Conservation (phyloP, 1,140 invertebrate species). For the Cepaea nemoralis region DNA sequence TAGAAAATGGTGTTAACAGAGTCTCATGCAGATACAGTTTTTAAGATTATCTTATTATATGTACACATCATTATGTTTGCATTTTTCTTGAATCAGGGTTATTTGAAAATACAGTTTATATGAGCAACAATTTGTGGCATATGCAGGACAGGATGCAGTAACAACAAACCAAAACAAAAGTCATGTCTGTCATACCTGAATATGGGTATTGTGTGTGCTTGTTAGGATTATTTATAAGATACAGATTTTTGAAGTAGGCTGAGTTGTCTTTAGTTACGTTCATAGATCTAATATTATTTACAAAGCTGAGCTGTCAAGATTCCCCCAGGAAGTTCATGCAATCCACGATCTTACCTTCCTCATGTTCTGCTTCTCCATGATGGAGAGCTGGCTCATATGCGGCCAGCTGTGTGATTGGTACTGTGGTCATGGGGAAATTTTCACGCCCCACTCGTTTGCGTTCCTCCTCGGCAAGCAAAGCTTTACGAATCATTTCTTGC, state of each 20-base stretch:
- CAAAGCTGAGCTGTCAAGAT: not conserved
- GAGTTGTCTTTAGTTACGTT: too few species aligned
- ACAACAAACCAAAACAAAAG: not conserved
- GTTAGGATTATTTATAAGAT: not conserved
- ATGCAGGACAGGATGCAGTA: not conserved
- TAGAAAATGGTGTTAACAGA: not conserved
- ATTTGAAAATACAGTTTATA: not conserved
- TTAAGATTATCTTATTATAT: not conserved
- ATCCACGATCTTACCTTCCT: slow-evolving; percentile 66
- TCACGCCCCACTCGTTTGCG: slow-evolving; percentile 93
- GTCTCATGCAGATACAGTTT: not conserved
- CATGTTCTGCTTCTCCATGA: slow-evolving; percentile 73
- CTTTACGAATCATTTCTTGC: slow-evolving; percentile 95
- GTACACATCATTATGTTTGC: not conserved
- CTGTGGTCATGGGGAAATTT: slow-evolving; percentile 96
- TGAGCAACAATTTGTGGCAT: not conserved
- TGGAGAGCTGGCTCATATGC: slow-evolving; percentile 95
- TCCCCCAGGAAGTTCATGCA: not conserved
- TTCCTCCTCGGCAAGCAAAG: slow-evolving; percentile 94
- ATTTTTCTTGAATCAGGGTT: not conserved
- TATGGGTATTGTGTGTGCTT: not conserved
- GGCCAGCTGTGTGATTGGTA: slow-evolving; percentile 88
- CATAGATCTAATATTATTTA: too few species aligned
- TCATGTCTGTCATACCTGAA: too few species aligned
- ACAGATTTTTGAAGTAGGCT: too few species aligned